Percentiles rank a stretch among this genome's conserved stretches.
Evolutionary conservation across 2,797 vertebrate genomes (phyloP).

Genomic region (Florisuga fusca): DNA sequence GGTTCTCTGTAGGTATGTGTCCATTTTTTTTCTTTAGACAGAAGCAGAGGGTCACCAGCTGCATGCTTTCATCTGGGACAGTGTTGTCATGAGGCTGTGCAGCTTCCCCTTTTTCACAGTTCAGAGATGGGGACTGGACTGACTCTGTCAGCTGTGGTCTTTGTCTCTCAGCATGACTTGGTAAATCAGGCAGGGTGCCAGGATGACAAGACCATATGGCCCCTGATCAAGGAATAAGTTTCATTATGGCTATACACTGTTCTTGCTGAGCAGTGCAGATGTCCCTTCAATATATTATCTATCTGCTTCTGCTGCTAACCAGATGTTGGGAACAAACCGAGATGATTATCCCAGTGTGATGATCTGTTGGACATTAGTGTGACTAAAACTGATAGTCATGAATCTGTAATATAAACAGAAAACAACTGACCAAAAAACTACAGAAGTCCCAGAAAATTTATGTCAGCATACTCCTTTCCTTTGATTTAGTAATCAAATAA

Average conservation of each 20-base stretch:
- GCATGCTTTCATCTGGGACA: background rate
- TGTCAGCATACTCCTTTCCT: background rate
- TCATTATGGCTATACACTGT: background rate
- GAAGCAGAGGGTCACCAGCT: background rate
- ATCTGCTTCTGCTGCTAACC: constrained; percentile 15
- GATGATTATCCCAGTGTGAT: background rate
- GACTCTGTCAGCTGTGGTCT: background rate
- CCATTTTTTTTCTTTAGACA: background rate
- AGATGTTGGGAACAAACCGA: constrained; percentile 23
- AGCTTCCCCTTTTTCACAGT: background rate
- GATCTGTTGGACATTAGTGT: background rate
- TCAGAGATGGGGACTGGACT: background rate
- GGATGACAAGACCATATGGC: background rate
- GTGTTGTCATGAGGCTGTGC: background rate
- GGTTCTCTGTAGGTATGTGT: background rate
- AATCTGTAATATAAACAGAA: background rate
- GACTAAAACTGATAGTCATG: background rate
- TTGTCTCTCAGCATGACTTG: background rate
- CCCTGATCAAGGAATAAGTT: background rate
- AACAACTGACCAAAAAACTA: background rate
- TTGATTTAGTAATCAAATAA: background rate
- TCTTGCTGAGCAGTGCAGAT: constrained; percentile 27
- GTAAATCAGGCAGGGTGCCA: background rate
- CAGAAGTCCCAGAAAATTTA: background rate
- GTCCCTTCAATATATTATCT: background rate